Base-by-base conservation (phyloP, 2,113 vertebrate species). In the Petromus typicus region DNA sequence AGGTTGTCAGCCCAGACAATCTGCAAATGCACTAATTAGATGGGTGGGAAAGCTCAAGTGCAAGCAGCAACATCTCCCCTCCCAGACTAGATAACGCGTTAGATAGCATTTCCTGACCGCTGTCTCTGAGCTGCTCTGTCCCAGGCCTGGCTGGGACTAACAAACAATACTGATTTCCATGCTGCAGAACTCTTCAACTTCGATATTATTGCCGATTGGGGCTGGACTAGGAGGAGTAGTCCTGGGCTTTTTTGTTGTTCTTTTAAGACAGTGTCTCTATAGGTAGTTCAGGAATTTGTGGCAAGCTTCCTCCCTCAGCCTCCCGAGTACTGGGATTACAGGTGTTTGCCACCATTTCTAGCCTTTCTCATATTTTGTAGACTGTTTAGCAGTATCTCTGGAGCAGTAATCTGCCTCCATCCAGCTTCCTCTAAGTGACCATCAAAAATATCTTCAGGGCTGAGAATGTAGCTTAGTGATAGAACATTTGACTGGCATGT, bases 21-120 rank as follows among this genome's bases (percentile, higher is more conserved):
- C 75, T 4, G 37, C 16, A 71, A 87, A 61, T 23, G 85, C 27
- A 10, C 34, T 75, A 32, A 92, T 96, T 93, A 92, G 86, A 51
- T 7, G 11, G n/a, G 17, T 43, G 57, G 67, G 69, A 83, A 27
- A 81, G 51, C 25, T 17, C 22, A 7, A 40, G 32, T 18, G 57
- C 59, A 56, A 54, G 93, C 54, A 6, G 80, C 32, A 20, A 27
- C 82, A 5, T n/a, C 45, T 54, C 61, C 54, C 30, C 66, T 51
- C 11, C 54, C 45, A 34, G 93, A 84, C 1, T 43, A 95, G 90
- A 17, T 45, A 69, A 64, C 20, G 54, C 32, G 0, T 25, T 30
- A 0, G 45, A 27, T 30, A 7, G 4, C 0, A 23, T 32, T 63
- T 63, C 73, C 64, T 54, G 56, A 37, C 3, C 1, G 5, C 8